A percentile compares a stretch with the other conserved stretches of the same genome.
Evolutionary conservation across 2,888 invertebrate species (phyloP).

Genomic region (Beris chalybata): DNA sequence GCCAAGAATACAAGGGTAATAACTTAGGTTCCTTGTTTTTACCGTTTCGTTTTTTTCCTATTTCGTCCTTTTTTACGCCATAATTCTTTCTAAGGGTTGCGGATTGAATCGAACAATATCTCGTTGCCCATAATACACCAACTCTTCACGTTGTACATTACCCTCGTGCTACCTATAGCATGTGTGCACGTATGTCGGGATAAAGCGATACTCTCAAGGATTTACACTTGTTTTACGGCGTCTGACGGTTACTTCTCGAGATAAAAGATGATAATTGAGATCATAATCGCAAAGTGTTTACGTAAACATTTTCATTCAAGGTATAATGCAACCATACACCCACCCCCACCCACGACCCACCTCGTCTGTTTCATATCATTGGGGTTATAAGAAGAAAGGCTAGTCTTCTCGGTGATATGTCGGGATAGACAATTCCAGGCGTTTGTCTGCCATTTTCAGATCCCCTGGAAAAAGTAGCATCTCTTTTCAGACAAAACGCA

Average conservation of each 20-base stretch:
- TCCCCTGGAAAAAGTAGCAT: too few relatives aligned
- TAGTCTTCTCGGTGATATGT: too few relatives aligned
- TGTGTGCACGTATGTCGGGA: not conserved
- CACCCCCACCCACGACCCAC: too few relatives aligned
- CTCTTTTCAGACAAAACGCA: too few relatives aligned
- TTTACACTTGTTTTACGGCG: constrained; percentile 5
- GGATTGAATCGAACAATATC: constrained; percentile 17
- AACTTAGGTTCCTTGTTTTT: constrained; percentile 27
- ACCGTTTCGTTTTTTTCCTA: constrained; percentile 28
- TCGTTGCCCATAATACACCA: not conserved
- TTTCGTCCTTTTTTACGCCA: constrained; percentile 18
- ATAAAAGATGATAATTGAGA: constrained; percentile 25
- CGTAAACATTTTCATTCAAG: constrained; percentile 31
- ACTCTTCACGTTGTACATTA: constrained; percentile 3
- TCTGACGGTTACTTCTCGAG: not conserved
- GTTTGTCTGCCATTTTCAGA: too few relatives aligned
- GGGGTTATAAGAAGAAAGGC: too few relatives aligned
- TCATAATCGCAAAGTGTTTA: constrained; percentile 33
- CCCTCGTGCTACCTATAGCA: not conserved
- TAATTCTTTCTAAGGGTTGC: constrained; percentile 26
- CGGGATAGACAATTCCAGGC: too few relatives aligned
- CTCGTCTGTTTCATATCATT: too few relatives aligned
- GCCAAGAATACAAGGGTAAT: constrained; percentile 17
- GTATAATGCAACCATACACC: constrained; percentile 7
- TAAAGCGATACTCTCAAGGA: too few relatives aligned